Conservation (phyloP, 2,797 vertebrate species). For the Danio albolineatus region DNA sequence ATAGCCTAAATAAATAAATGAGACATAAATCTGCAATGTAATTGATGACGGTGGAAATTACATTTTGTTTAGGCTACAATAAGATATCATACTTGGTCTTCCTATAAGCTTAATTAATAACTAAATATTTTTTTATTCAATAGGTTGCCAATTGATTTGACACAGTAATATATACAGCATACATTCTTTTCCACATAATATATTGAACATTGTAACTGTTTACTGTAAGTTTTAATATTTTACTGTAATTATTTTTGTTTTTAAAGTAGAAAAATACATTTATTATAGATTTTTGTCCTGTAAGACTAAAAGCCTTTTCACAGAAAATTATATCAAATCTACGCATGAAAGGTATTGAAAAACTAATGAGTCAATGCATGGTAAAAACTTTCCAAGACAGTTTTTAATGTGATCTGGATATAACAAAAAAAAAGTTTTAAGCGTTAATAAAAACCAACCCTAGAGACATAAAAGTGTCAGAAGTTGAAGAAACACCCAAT, state of each 20-base stretch:
- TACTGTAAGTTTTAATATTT: too few species aligned
- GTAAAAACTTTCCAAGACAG: slow-evolving; percentile 7
- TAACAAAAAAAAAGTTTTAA: slow-evolving; percentile 4
- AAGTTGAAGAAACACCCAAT: slow-evolving; percentile 25
- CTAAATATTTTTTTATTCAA: too few species aligned
- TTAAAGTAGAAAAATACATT: neutral
- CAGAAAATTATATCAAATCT: neutral
- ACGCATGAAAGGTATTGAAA: neutral
- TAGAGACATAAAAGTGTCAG: slow-evolving; percentile 25
- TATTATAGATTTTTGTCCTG: neutral
- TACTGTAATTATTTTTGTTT: neutral
- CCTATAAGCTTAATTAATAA: too few species aligned
- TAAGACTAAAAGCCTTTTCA: neutral
- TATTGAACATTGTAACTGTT: neutral
- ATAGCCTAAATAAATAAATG: too few species aligned
- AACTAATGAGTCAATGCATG: neutral
- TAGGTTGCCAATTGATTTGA: too few species aligned
- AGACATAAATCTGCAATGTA: too few species aligned
- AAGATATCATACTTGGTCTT: too few species aligned
- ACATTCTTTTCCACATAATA: too few species aligned
- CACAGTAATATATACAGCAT: too few species aligned
- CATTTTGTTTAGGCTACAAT: too few species aligned
- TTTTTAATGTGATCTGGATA: neutral
- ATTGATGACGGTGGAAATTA: too few species aligned
- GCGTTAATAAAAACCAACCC: slow-evolving; percentile 20